A percentile compares a stretch with the other conserved stretches of the same genome.
Evolutionary conservation across 2,888 invertebrate genomes (phyloP).

Genomic region (Isotomurus palustris): DNA sequence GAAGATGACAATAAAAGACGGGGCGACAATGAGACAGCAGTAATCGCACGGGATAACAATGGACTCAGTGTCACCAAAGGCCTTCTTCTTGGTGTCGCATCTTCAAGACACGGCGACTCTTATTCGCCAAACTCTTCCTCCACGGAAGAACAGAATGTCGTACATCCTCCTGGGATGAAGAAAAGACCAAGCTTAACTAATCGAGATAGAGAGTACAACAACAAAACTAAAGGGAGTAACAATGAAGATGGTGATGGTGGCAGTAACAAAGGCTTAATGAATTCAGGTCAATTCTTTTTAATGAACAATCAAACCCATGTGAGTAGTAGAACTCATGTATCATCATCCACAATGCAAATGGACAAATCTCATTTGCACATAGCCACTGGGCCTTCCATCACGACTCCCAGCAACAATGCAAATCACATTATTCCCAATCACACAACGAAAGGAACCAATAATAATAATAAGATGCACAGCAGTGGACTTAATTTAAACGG

Average conservation of each 20-base stretch:
- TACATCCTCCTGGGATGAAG: no score
- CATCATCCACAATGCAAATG: not conserved
- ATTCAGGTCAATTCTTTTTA: slow-evolving; percentile 1
- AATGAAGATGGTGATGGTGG: not conserved
- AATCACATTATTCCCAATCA: not conserved
- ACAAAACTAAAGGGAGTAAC: not conserved
- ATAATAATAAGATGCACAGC: not conserved
- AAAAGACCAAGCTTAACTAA: no score
- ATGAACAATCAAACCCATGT: not conserved
- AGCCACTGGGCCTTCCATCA: not conserved
- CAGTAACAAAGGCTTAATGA: not conserved
- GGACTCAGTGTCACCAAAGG: no score
- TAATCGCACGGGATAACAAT: no score
- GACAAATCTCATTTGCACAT: not conserved
- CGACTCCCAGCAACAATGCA: not conserved
- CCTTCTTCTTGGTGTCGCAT: no score
- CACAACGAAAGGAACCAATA: not conserved
- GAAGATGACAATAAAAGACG: no score
- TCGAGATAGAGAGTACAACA: no score
- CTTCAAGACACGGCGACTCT: no score
- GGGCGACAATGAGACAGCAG: no score
- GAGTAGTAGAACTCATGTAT: not conserved
- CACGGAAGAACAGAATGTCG: no score
- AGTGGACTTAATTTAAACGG: not conserved
- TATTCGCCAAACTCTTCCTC: no score